Evolutionary conservation across 2,888 invertebrate genomes (phyloP), one percentile per base, ranked within the genome.

Genomic region (Noctua pronuba): DNA sequence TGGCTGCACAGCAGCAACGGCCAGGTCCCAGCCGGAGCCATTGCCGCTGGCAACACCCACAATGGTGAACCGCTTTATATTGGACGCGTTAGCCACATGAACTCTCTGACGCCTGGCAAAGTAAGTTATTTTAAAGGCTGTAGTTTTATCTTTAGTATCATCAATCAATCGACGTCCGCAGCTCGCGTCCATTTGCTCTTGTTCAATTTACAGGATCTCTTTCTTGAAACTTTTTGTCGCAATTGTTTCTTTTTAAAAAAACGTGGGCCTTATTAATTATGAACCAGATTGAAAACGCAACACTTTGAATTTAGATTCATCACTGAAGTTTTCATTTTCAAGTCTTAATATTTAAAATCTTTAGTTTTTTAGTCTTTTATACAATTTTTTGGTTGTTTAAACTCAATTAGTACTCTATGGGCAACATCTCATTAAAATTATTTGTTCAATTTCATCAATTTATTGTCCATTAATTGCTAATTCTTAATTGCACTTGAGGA

Each of bases 41-140:
- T 97, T 16, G 90, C 95, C 10, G 97, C 97, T 4, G 97, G 97
- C 10, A 96, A 96, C 87, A 96, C 97, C 6, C 93, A 93, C 46
- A 93, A 88, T 31, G 96, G 94, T 0, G 97, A 97, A 84, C 95
- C 96, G 5, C 92, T 97, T 24, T 97, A 97, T 89, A 95, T 97
- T 16, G 97, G 96, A 38, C 92, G 97, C 79, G 97, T 95, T 0
- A 92, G 91, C 35, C 97, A 97, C 86, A 93, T 94, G 82, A 95
- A 95, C 16, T 97, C 97, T 31, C 84, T 97, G 65, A 96, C 97
- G 21, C 97, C 97, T n/a, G 97, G 97, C 79, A 97, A 97, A 93
- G 96, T 97, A 86, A 86, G 81, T 69, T 44, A 1, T 52, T 58
- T 55, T 41, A 41, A 3, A 11, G 10, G 38, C 46, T 74, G 2